These are phyloP conservation scores for Protobothrops flavoviridis DNA, from an alignment of 2,113 vertebrate genomes.

Conservation along the genomic window DNA sequence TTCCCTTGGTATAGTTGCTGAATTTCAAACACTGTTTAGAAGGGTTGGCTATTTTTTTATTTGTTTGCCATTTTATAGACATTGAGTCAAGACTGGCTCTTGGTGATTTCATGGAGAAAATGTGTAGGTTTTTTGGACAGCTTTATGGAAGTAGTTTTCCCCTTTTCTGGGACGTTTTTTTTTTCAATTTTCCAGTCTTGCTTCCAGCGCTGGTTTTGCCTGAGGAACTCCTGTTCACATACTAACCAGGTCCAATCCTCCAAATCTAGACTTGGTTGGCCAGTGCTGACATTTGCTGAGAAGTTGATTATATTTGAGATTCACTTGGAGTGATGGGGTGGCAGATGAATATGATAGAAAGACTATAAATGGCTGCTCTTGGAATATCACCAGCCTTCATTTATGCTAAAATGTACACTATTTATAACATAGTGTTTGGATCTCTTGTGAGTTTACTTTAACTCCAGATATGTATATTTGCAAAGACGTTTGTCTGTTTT, in stretches of 20 bases:
- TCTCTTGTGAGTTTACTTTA: background rate
- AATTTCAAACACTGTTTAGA: background rate
- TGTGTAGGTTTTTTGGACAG: background rate
- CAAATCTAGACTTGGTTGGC: background rate
- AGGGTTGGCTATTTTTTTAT: background rate
- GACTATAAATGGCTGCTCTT: background rate
- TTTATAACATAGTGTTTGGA: background rate
- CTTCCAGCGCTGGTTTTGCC: background rate
- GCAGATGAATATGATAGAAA: background rate
- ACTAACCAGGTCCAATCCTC: background rate
- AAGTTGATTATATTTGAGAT: background rate
- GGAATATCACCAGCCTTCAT: background rate
- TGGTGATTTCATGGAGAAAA: background rate
- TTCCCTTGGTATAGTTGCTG: background rate
- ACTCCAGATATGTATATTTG: background rate
- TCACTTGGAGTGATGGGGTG: background rate
- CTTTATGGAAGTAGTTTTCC: background rate
- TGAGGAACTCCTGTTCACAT: background rate
- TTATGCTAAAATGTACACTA: background rate
- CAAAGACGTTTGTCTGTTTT: background rate
- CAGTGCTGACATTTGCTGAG: background rate
- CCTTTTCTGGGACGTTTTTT: background rate
- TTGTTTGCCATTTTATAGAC: background rate
- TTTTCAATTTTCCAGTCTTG: background rate
- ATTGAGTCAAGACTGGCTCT: background rate